Evolutionary conservation across 1,140 invertebrate species (phyloP).

Genomic region (Akabosia matsudoensis): DNA sequence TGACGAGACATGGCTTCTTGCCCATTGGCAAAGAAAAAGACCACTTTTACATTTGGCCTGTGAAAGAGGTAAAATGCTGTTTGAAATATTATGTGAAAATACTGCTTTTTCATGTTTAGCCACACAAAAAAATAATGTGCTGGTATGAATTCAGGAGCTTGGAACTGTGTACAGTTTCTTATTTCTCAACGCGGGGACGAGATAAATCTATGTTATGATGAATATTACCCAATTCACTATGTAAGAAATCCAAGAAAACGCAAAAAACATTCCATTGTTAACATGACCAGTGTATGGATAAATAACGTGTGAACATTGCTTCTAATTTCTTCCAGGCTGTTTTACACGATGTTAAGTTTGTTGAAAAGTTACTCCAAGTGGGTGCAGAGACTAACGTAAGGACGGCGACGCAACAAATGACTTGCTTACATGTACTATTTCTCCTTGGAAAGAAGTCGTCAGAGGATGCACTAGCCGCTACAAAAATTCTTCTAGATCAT

Average conservation of each 20-base stretch:
- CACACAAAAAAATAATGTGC: too few relatives aligned
- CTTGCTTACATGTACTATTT: constrained; percentile 64
- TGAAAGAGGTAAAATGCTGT: constrained; percentile 1
- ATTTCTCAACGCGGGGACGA: constrained; percentile 64
- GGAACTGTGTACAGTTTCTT: constrained; percentile 67
- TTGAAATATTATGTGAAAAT: background rate
- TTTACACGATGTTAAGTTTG: constrained; percentile 44
- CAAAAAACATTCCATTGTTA: background rate
- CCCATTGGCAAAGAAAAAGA: constrained; percentile 56
- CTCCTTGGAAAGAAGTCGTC: constrained; percentile 62
- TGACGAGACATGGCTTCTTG: constrained; percentile 64
- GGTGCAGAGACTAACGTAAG: constrained; percentile 55
- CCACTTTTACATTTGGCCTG: constrained; percentile 53
- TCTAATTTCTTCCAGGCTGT: constrained; percentile 47
- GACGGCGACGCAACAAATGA: constrained; percentile 71
- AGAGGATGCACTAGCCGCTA: constrained; percentile 64
- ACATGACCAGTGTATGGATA: background rate
- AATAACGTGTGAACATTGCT: background rate
- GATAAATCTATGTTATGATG: constrained; percentile 70
- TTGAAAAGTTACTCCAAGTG: constrained; percentile 34
- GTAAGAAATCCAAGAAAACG: constrained; percentile 45
- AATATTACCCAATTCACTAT: constrained; percentile 72
- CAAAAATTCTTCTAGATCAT: constrained; percentile 63
- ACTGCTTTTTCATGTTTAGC: background rate
- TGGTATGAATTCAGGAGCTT: constrained; percentile 66